Percentiles rank a stretch among this genome's conserved stretches.
phyloP scores from a whole-genome alignment of 2,113 vertebrate genomes.

The Oncorhynchus clarkii region DNA sequence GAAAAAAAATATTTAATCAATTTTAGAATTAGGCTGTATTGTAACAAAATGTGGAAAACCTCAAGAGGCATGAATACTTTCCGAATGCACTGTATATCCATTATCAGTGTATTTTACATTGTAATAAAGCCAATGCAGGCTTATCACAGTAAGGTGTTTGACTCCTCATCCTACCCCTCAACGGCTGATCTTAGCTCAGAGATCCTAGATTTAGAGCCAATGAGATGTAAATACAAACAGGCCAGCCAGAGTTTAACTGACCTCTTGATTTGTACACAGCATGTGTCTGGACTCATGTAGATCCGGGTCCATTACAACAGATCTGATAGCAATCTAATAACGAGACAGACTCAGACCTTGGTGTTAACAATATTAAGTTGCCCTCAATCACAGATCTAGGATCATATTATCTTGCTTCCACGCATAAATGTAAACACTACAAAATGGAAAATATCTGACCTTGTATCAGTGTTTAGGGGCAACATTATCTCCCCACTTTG shows the following conservation, averaged over 20 bases:
- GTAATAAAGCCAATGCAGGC: slow-evolving; percentile 14
- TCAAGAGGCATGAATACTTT: too few species aligned
- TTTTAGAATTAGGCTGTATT: too few species aligned
- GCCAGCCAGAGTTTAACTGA: background rate
- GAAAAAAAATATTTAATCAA: too few species aligned
- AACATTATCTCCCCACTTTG: slow-evolving; percentile 12
- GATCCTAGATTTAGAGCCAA: too few species aligned
- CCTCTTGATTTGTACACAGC: background rate
- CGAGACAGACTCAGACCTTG: background rate
- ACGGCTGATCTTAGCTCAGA: background rate
- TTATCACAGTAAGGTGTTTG: background rate
- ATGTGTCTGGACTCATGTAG: background rate
- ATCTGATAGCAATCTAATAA: background rate
- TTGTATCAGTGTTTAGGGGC: slow-evolving; percentile 10
- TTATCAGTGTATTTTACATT: slow-evolving; percentile 14
- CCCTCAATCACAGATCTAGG: slow-evolving; percentile 38
- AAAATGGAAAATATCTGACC: slow-evolving; percentile 39
- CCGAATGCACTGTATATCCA: too few species aligned
- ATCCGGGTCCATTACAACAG: background rate
- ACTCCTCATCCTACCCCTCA: background rate
- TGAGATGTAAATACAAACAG: too few species aligned
- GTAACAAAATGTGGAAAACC: too few species aligned
- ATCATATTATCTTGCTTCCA: slow-evolving; percentile 37
- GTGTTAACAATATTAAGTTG: background rate
- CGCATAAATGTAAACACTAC: background rate